Evolutionary conservation across 1,140 invertebrate species (phyloP).

Genomic region (Parasteatoda tepidariorum): DNA sequence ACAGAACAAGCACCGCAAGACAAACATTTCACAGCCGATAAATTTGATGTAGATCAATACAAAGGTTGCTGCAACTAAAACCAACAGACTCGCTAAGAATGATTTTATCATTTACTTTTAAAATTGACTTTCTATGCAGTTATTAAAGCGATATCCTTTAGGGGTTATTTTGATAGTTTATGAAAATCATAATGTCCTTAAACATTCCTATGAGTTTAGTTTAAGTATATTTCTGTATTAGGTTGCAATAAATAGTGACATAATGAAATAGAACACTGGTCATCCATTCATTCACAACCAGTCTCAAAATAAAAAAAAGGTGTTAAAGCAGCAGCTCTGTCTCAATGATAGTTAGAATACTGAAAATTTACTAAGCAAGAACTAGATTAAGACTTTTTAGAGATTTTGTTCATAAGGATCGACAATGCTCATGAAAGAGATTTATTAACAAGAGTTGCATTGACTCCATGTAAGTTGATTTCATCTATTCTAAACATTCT

Average conservation of each 20-base stretch:
- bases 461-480: conserved; percentile 15
- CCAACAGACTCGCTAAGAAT: too few species aligned
- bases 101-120: too few species aligned
- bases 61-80: too few species aligned
- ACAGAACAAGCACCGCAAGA: too few species aligned
- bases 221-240: neutral
- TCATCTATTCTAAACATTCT: conserved; percentile 9
- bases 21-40: too few species aligned
- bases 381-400: conserved; percentile 43
- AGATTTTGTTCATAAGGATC: conserved; percentile 52
- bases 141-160: neutral
- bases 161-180: neutral
- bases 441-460: conserved; percentile 23
- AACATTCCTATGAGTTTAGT: neutral
- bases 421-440: conserved; percentile 52
- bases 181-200: neutral
- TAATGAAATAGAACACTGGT: neutral
- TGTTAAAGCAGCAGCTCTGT: conserved; percentile 38
- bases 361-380: conserved; percentile 40
- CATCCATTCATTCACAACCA: neutral
- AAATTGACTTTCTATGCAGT: too few species aligned
- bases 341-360: conserved; percentile 45
- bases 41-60: too few species aligned
- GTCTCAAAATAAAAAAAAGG: neutral
- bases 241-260: neutral